Base-by-base conservation (phyloP, 2,113 vertebrate species). In the Labeo catla region DNA sequence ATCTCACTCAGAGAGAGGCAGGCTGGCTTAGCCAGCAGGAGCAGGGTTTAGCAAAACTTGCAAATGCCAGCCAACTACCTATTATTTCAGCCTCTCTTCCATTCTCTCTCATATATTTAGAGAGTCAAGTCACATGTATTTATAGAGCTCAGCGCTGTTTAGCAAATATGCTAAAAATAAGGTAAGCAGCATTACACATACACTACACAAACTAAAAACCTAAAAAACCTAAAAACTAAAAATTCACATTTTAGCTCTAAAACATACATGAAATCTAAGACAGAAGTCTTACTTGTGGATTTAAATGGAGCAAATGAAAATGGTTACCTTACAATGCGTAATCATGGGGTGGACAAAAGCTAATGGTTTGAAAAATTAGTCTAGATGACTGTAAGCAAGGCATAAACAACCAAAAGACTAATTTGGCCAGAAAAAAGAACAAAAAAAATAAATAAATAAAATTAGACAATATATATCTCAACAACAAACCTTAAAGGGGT, bases 21-120 rank as follows among this genome's bases (percentile, higher is more conserved):
- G 89, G 87, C 91, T 92, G 94, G 91, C 91, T 78, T 70, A 45
- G 34, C 63, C 90, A 81, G 86, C 84, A 21, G 90, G 90, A 91
- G 87, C 73, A 39, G 91, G 92, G 90, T 91, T 92, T 91, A 89
- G 91, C 89, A 90, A 90, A 86, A 84, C 84, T 88, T 84, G 88
- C 73, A 93, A 93, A 93, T 93, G 92, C 90, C 92, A 90, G 91
- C 93, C 94, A 95, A 94, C 89, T 92, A 87, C 87, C 87, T 91
- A 91, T 91, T 89, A 88, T 91, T 76, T 79, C 85, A 84, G 87
- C 65, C 81, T 72, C 39, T 28, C 73, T 13, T 59, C 76, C 47
- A 66, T 61, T 65, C 23, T 52, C 47, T 76, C 50, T 23, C 54
- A 16, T 73, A 39, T 45, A 57, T 59, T 78, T 23, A 59, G 10